Conservation (phyloP, 2,888 invertebrate genomes). For the Lamellibrachia columna region DNA sequence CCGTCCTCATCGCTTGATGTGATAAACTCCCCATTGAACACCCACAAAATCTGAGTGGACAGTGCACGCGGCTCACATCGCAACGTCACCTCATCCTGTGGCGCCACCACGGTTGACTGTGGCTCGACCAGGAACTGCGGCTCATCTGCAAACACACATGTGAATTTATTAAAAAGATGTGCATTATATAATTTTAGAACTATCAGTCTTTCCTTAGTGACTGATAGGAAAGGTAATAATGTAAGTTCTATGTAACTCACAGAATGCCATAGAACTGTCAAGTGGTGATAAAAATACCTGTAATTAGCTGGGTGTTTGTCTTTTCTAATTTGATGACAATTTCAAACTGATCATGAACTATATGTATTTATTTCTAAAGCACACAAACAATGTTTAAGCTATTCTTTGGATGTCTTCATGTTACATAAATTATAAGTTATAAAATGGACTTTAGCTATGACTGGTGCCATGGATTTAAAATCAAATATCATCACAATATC, state of each 20-base stretch:
- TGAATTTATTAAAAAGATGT: neutral
- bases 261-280: neutral
- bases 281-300: neutral
- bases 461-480: too few relatives aligned
- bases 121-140: neutral
- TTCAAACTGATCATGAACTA: too few relatives aligned
- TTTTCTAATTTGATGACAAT: neutral
- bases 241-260: neutral
- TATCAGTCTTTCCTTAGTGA: too few relatives aligned
- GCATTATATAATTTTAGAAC: too few relatives aligned
- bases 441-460: too few relatives aligned
- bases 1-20: neutral
- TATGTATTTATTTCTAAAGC: too few relatives aligned
- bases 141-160: neutral
- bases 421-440: too few relatives aligned
- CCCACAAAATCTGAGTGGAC: neutral
- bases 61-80: neutral
- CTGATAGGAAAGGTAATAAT: too few relatives aligned
- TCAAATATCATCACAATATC: neutral
- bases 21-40: neutral
- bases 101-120: neutral
- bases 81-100: neutral
- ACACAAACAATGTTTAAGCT: too few relatives aligned
- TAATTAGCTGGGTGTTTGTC: neutral
- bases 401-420: too few relatives aligned